Base-by-base conservation (phyloP, 2,113 vertebrate species). In the Lophochroa leadbeateri region DNA sequence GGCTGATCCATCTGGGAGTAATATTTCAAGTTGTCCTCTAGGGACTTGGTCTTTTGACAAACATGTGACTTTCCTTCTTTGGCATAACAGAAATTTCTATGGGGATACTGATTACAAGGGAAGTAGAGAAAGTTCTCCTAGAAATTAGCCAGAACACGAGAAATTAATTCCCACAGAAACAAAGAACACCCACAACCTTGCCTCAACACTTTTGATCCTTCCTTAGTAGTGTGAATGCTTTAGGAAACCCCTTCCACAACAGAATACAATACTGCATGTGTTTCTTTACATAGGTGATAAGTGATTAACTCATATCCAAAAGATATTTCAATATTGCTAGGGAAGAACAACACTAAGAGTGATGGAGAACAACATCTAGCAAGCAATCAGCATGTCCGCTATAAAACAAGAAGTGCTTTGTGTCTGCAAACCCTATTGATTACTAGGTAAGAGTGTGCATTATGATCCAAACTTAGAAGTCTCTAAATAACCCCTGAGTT, bases 1-100 rank as follows among this genome's bases (percentile, higher is more conserved):
- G 50, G 15, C 11, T 43, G 53, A 81, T 58, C 31, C 50, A 71
- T 33, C n/a, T 91, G 76, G 37, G 60, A 91, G 18, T 23, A 83
- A 44, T 75, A 89, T 91, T 87, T 92, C 55, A 75, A 86, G 20
- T 31, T 82, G 18, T 69, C 33, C 85, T 57, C 47, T 25, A 43
- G 39, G 35, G 67, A 90, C 15, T 31, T 60, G 15, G 10, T 64
- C 35, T 82, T 87, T 91, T 85, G 67, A 82, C 52, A 82, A 76
- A 64, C 43, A 31, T 11, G 18, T 23, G 39, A 79, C 39, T 77
- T 92, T 18, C 70, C 7, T 58, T 82, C 65, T 39, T 65, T n/a
- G 55, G 50, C 43, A 74, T 70, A 92, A 92, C 2, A 81, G 23
- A 92, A 64, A 85, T 83, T 94, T 88, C 58, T 63, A 16, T 2